Percentiles rank a stretch among this genome's conserved stretches.
Conservation (phyloP, 2,113 vertebrate genomes). For the Gambusia affinis region DNA sequence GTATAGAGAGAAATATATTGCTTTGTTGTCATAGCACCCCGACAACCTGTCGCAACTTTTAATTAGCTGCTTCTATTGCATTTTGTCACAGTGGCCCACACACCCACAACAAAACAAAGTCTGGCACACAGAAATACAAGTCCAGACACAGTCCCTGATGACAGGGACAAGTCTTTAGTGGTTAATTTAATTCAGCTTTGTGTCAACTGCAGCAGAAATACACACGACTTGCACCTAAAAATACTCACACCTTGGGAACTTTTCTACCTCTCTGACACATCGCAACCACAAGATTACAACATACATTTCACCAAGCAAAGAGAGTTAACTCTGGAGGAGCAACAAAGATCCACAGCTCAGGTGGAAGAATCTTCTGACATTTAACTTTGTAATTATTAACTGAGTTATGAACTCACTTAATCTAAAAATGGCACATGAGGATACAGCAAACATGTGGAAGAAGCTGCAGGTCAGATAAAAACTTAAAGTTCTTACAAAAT, state of each 20-base stretch:
- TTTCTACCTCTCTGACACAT: not conserved
- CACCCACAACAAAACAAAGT: constrained; percentile 2
- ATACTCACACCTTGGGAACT: not conserved
- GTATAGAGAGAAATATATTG: constrained; percentile 6
- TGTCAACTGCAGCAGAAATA: too few relatives aligned
- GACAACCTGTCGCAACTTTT: constrained; percentile 6
- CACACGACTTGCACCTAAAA: not conserved
- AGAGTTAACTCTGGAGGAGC: not conserved
- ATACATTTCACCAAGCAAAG: not conserved
- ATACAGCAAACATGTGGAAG: not conserved
- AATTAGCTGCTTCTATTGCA: constrained; percentile 8
- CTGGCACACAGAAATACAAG: constrained; percentile 1
- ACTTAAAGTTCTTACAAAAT: not conserved
- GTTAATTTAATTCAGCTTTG: too few relatives aligned
- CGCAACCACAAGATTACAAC: not conserved
- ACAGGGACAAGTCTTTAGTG: not conserved
- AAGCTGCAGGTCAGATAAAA: too few relatives aligned
- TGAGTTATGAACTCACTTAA: too few relatives aligned
- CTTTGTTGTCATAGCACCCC: not conserved
- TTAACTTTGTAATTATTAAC: too few relatives aligned
- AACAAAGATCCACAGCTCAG: not conserved
- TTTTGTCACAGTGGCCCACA: constrained; percentile 6
- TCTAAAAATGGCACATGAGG: not conserved
- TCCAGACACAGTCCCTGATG: constrained; percentile 16
- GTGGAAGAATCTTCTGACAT: not conserved